Evolutionary conservation across 2,888 invertebrate species (phyloP).

Genomic region (Drosophila emarginata): DNA sequence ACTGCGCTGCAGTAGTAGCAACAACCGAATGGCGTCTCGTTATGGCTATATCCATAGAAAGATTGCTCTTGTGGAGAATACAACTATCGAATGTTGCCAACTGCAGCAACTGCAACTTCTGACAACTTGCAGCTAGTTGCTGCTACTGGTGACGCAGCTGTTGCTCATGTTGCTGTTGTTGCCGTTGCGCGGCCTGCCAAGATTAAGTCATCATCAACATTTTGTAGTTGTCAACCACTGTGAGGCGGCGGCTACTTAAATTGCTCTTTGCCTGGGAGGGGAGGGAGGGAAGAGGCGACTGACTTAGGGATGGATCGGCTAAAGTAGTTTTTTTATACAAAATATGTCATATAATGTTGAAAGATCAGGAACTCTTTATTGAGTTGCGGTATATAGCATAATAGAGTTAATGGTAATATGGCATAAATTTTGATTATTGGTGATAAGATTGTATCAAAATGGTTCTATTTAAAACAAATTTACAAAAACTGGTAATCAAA

Average conservation of each 20-base stretch:
- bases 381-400: background rate
- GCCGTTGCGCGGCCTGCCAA: constrained; percentile 54
- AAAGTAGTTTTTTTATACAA: background rate
- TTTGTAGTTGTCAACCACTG: constrained; percentile 78
- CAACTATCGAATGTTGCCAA: constrained; percentile 31
- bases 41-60: constrained; percentile 39
- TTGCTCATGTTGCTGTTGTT: constrained; percentile 23
- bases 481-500: no score
- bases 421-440: no score
- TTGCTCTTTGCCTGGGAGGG: constrained; percentile 73
- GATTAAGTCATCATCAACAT: constrained; percentile 79
- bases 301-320: constrained; percentile 40
- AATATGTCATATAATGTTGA: background rate
- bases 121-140: constrained; percentile 16
- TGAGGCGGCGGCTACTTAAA: constrained; percentile 68
- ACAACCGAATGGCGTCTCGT: constrained; percentile 50
- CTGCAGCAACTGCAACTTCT: constrained; percentile 47
- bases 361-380: background rate
- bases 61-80: constrained; percentile 30
- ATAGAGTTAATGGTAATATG: background rate
- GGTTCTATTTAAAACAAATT: no score
- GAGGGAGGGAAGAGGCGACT: constrained; percentile 52
- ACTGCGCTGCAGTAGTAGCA: constrained; percentile 24
- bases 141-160: constrained; percentile 14
- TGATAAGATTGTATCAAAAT: no score